These are phyloP conservation scores for Acanthacorydalis orientalis DNA, from an alignment of 2,888 invertebrate species.

Conservation along the genomic window DNA sequence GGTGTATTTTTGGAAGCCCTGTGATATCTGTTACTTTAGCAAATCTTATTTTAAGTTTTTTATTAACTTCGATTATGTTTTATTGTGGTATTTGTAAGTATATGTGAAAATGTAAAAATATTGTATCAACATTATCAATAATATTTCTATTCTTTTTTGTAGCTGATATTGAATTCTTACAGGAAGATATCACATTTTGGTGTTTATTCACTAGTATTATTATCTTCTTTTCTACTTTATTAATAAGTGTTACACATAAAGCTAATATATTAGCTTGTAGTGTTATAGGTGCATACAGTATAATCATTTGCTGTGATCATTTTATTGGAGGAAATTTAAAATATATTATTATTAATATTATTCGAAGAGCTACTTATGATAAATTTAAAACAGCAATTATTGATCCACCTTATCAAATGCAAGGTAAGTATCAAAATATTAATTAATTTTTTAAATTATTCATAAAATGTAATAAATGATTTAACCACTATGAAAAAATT, in stretches of 20 bases:
- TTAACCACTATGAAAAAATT: no score
- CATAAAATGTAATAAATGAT: no score
- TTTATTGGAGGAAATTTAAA: constrained; percentile 46
- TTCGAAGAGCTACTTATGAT: constrained; percentile 41
- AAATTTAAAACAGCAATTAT: constrained; percentile 40
- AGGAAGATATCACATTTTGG: constrained; percentile 45
- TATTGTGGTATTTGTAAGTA: constrained; percentile 41
- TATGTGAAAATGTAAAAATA: neutral
- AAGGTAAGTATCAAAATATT: constrained; percentile 28
- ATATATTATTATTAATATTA: constrained; percentile 47
- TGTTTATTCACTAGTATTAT: constrained; percentile 34
- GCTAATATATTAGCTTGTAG: constrained; percentile 45
- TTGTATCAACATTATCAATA: no score
- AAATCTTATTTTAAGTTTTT: constrained; percentile 40
- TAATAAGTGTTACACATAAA: constrained; percentile 31
- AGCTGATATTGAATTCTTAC: constrained; percentile 30
- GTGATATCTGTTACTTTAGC: constrained; percentile 39
- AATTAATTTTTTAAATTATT: no score
- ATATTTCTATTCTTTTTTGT: constrained; percentile 16
- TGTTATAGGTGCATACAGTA: constrained; percentile 44
- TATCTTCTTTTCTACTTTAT: constrained; percentile 29
- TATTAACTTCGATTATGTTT: constrained; percentile 39
- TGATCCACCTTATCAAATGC: constrained; percentile 38
- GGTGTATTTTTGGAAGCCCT: constrained; percentile 45
- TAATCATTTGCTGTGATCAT: constrained; percentile 43